Conservation (phyloP, 2,113 vertebrate genomes). For the Speoplatyrhinus poulsoni region DNA sequence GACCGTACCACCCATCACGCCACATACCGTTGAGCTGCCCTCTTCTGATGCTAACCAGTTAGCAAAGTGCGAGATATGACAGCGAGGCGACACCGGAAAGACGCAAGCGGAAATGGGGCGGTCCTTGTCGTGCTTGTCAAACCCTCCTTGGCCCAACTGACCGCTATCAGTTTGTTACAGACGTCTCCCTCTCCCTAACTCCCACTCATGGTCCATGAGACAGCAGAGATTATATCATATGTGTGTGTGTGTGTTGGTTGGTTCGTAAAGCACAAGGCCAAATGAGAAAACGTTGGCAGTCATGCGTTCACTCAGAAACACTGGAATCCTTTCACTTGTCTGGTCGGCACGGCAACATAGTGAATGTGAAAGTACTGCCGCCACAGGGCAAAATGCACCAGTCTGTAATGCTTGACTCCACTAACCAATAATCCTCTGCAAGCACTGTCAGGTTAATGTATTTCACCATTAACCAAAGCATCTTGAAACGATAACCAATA, state of each 20-base stretch:
- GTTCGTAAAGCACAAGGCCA: conserved; percentile 42
- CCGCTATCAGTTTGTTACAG: conserved; percentile 15
- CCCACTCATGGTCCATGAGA: conserved; percentile 11
- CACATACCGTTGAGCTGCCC: conserved; percentile 42
- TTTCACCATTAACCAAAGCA: conserved; percentile 11
- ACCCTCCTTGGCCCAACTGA: conserved; percentile 18
- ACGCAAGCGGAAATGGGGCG: conserved; percentile 21
- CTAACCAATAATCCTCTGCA: conserved; percentile 15
- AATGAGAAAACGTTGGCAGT: conserved; percentile 32
- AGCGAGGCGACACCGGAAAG: conserved; percentile 43
- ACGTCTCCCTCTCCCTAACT: conserved; percentile 37
- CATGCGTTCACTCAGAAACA: conserved; percentile 54
- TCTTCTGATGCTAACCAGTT: conserved; percentile 36
- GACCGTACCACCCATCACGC: conserved; percentile 45
- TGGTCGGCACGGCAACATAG: conserved; percentile 46
- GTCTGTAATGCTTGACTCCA: conserved; percentile 1
- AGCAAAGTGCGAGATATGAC: conserved; percentile 64
- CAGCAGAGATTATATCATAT: conserved; percentile 25
- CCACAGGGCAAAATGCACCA: conserved; percentile 29
- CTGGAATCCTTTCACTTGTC: conserved; percentile 56
- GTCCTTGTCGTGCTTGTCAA: background rate
- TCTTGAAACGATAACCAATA: background rate
- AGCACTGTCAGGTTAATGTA: conserved; percentile 9
- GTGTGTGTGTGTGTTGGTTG: conserved; percentile 28
- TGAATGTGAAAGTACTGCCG: conserved; percentile 33